Evolutionary conservation across 2,888 invertebrate species (phyloP).

Genomic region (Leptopterna dolabrata): DNA sequence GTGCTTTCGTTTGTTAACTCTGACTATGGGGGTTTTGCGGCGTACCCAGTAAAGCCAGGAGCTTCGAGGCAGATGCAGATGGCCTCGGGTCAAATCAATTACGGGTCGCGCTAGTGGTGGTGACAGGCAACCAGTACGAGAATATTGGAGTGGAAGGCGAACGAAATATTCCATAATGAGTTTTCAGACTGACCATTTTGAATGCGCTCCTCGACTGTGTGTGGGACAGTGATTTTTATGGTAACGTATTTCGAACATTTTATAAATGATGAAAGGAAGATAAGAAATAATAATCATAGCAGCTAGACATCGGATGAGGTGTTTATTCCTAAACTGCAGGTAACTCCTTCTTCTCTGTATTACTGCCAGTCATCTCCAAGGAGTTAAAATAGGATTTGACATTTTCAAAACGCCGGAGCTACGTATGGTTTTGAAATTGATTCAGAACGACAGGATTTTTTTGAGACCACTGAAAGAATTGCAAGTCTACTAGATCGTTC

Average conservation of each 20-base stretch:
- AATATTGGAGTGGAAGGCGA: slow-evolving; percentile 7
- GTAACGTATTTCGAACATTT: neutral
- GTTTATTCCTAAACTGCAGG: too few relatives aligned
- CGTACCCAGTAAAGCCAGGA: neutral
- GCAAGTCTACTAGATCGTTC: too few relatives aligned
- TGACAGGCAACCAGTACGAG: neutral
- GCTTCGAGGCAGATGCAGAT: neutral
- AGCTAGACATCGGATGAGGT: too few relatives aligned
- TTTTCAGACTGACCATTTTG: neutral
- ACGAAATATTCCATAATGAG: neutral
- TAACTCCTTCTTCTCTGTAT: too few relatives aligned
- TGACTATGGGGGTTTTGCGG: neutral
- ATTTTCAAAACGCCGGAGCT: too few relatives aligned
- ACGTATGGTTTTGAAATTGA: too few relatives aligned
- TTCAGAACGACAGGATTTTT: too few relatives aligned
- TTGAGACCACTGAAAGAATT: too few relatives aligned
- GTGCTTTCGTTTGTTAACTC: neutral
- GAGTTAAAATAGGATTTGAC: too few relatives aligned
- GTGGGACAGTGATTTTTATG: neutral
- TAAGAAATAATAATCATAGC: too few relatives aligned
- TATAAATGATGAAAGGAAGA: too few relatives aligned
- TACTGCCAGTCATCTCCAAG: too few relatives aligned
- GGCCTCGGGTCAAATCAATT: slow-evolving; percentile 1
- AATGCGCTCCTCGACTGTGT: neutral
- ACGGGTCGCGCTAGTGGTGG: neutral